Conservation (phyloP, 2,888 invertebrate species). For the Acronicta psi region DNA sequence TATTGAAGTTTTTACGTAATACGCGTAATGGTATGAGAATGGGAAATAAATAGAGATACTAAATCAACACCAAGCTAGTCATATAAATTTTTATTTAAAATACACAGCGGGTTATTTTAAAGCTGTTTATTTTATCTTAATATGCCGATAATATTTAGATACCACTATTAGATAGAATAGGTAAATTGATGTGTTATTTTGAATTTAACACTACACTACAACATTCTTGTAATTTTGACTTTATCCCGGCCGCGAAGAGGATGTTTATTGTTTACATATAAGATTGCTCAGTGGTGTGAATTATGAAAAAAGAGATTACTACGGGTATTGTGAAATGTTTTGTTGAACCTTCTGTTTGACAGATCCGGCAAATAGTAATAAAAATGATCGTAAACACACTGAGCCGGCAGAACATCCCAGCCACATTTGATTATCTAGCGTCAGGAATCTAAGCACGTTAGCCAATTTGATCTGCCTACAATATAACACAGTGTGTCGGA, state of each 20-base stretch:
- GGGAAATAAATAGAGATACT: conserved; percentile 13
- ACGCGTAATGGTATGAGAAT: conserved; percentile 11
- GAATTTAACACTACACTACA: conserved; percentile 28
- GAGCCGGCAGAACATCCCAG: conserved; percentile 26
- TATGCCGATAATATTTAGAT: conserved; percentile 21
- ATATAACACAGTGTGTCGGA: conserved; percentile 20
- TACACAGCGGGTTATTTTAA: conserved; percentile 28
- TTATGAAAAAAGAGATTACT: too few species aligned
- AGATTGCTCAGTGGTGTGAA: conserved; percentile 14
- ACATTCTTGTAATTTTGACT: conserved; percentile 36
- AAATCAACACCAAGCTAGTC: conserved; percentile 18
- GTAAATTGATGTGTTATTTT: conserved; percentile 29
- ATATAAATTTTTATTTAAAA: conserved; percentile 33
- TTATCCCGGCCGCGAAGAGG: conserved; percentile 15
- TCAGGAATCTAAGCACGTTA: conserved; percentile 28
- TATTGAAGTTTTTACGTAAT: conserved; percentile 13
- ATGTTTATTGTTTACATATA: conserved; percentile 34
- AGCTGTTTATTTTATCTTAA: conserved; percentile 31
- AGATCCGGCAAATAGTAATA: neutral
- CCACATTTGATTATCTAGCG: conserved; percentile 42
- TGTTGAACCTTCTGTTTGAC: too few species aligned
- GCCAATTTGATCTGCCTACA: conserved; percentile 40
- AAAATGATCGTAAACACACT: conserved; percentile 12
- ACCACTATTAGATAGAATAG: conserved; percentile 18
- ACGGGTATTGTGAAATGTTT: too few species aligned